A percentile compares a stretch with the other conserved stretches of the same genome.
Conservation (phyloP, 2,888 invertebrate genomes). For the Ptilodon capucinus region DNA sequence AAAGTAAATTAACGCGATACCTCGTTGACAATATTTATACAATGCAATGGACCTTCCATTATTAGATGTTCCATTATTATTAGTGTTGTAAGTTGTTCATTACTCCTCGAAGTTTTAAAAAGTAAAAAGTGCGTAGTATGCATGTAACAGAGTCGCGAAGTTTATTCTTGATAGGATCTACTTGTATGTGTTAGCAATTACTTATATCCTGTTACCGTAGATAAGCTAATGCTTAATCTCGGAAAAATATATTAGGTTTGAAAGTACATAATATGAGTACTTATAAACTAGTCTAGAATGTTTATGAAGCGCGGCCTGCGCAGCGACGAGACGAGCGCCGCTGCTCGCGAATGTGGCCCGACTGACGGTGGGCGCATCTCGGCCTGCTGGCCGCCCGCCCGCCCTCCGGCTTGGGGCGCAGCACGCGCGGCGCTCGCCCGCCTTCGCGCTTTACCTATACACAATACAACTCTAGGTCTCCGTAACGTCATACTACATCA, state of each 20-base stretch:
- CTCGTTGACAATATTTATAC: constrained; percentile 11
- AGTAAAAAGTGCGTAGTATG: too few relatives aligned
- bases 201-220: too few relatives aligned
- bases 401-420: too few relatives aligned
- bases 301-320: neutral
- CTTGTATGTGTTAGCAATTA: neutral
- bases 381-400: constrained; percentile 2
- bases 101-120: too few relatives aligned
- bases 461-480: too few relatives aligned
- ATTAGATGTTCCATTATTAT: constrained; percentile 4
- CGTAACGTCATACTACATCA: too few relatives aligned
- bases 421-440: constrained; percentile 6
- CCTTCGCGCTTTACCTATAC: neutral
- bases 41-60: constrained; percentile 12
- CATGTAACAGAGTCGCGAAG: neutral
- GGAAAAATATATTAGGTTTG: too few relatives aligned
- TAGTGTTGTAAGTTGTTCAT: too few relatives aligned
- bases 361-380: constrained; percentile 16
- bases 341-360: constrained; percentile 28
- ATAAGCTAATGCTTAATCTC: too few relatives aligned
- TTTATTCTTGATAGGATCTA: neutral
- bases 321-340: constrained; percentile 19
- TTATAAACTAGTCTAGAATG: neutral
- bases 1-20: constrained; percentile 29
- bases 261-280: too few relatives aligned